Evolutionary conservation across 1,140 invertebrate species (phyloP), one percentile per base, ranked within the genome.

Genomic region (Trichogramma pretiosum): DNA sequence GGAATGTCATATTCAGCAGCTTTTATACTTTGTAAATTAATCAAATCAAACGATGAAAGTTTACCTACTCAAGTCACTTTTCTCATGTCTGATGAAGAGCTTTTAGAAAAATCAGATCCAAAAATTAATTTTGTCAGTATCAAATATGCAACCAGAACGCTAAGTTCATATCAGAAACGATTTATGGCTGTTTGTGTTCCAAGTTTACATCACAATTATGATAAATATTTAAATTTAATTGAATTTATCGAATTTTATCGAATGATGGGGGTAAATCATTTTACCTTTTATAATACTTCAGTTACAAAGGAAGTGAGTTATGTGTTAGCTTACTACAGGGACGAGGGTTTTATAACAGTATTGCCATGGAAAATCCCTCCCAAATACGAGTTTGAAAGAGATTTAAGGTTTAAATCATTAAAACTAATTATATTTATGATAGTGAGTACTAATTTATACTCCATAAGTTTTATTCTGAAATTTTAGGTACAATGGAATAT

Each of bases 161-260:
- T n/a, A n/a, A n/a, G n/a, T n/a, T n/a, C n/a, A n/a, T n/a, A 30
- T 17, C 42, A 50, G 3, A 21, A 28, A 22, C 38, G 37, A 34
- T 60, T 62, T 14, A 72, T 84, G 24, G 76, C 79, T 0, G 74
- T 83, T 2, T 85, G 82, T 57, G 74, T 84, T 0, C 80, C 80
- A 35, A 80, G 82, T 0, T 53, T 85, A 35, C 80, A 83, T 62
- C 77, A 76, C 54, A 65, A 75, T 34, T 84, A 79, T 62, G 74
- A 78, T 42, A 59, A 69, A 33, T 59, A 59, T 2, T 34, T 63
- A 13, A 73, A 79, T 22, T 62, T 85, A 34, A 68, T 82, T 7
- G 80, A 84, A 61, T 83, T 82, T 60, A 66, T 85, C 22, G 82
- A 84, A 61, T 68, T 83, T 46, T 82, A 84, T 59, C 61, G 70